These are phyloP conservation scores for Bursaphelenchus okinawaensis DNA, from an alignment of 2,888 invertebrate species.

Conservation along the genomic window DNA sequence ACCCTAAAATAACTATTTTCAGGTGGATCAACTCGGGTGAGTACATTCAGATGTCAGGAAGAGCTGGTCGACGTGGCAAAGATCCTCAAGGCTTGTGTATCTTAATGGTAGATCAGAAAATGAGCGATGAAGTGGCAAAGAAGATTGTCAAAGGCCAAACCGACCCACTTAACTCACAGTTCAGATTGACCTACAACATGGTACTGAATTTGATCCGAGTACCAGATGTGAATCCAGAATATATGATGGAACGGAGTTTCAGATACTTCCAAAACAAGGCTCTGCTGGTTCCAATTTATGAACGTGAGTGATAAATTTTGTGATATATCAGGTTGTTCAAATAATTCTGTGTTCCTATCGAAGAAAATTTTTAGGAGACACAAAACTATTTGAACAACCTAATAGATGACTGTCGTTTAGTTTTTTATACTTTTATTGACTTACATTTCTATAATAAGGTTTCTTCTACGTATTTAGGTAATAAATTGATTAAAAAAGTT, in stretches of 20 bases:
- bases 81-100: constrained; percentile 95
- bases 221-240: constrained; percentile 98
- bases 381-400: too few relatives aligned
- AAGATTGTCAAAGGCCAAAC: constrained; percentile 72
- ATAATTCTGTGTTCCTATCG: too few relatives aligned
- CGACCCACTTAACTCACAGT: constrained; percentile 95
- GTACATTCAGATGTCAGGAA: constrained; percentile 98
- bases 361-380: too few relatives aligned
- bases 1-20: constrained; percentile 51
- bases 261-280: constrained; percentile 98
- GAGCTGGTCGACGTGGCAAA: constrained; percentile 90
- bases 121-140: constrained; percentile 65
- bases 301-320: constrained; percentile 64
- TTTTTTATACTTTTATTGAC: too few relatives aligned
- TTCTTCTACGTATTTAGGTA: background rate
- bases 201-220: constrained; percentile 89
- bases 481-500: too few relatives aligned
- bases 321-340: too few relatives aligned
- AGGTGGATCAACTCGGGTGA: constrained; percentile 71
- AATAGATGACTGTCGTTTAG: background rate
- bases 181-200: constrained; percentile 99
- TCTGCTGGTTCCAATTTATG: constrained; percentile 79
- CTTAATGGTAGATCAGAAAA: constrained; percentile 94
- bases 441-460: background rate
- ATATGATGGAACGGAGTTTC: constrained; percentile 95